Conservation (phyloP, 2,888 invertebrate species). For the Lepidonotus clava region DNA sequence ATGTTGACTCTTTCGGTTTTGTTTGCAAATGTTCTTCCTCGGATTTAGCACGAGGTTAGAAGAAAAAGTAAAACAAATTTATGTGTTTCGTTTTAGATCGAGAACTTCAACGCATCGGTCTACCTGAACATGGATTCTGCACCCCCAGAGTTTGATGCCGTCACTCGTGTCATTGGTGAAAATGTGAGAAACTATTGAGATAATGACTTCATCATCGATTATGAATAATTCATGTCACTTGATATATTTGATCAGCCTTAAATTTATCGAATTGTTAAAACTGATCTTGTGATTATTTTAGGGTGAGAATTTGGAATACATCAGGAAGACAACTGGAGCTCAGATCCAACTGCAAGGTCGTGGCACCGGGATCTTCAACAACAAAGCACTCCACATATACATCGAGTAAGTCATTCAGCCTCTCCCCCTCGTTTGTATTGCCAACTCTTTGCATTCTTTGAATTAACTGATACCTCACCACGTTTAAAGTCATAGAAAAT, state of each 20-base stretch:
- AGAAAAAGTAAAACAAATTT: too few species aligned
- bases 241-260: too few species aligned
- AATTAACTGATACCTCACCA: too few species aligned
- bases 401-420: slow-evolving; percentile 31
- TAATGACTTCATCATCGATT: too few species aligned
- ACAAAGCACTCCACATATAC: slow-evolving; percentile 37
- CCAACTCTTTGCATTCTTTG: too few species aligned
- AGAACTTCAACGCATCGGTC: slow-evolving; percentile 20
- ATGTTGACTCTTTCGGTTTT: too few species aligned
- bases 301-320: slow-evolving; percentile 48
- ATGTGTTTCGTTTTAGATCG: neutral
- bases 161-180: slow-evolving; percentile 40
- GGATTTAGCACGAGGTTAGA: too few species aligned
- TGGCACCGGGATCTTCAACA: slow-evolving; percentile 35
- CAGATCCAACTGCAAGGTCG: slow-evolving; percentile 41
- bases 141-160: slow-evolving; percentile 30
- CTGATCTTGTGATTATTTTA: neutral
- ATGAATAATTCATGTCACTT: too few species aligned
- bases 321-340: slow-evolving; percentile 35
- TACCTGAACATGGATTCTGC: slow-evolving; percentile 39
- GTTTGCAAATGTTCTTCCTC: too few species aligned
- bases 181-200: slow-evolving; percentile 24
- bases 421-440: too few species aligned
- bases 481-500: too few species aligned
- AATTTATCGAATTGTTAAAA: neutral